phyloP scores from a whole-genome alignment of 2,888 invertebrate species.

The Eristalis tenax region DNA sequence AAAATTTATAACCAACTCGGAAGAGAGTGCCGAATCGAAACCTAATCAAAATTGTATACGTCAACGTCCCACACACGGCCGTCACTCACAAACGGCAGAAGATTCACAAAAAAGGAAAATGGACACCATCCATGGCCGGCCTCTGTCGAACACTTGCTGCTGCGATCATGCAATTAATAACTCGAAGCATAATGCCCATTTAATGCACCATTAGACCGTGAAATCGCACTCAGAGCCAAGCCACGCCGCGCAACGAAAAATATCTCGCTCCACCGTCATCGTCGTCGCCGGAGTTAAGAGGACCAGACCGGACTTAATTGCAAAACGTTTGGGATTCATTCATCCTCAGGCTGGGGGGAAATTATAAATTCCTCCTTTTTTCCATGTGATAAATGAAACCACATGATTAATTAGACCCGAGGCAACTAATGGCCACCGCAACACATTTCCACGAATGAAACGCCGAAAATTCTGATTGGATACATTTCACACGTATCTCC shows the following conservation, averaged over 20 bases:
- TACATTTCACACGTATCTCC: not conserved
- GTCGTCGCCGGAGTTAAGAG: not conserved
- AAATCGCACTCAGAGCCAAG: not conserved
- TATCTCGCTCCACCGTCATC: too few species aligned
- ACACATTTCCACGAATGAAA: not conserved
- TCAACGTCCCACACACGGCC: not conserved
- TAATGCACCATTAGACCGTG: conserved; percentile 58
- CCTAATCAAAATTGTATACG: conserved; percentile 23
- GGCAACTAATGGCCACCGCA: not conserved
- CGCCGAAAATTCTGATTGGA: conserved; percentile 16
- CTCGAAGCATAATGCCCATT: conserved; percentile 50
- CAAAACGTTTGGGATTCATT: conserved; percentile 1
- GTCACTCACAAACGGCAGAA: not conserved
- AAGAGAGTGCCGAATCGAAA: not conserved
- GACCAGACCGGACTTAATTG: not conserved
- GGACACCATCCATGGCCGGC: not conserved
- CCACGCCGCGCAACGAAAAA: not conserved
- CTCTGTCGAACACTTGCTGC: too few species aligned
- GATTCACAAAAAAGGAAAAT: not conserved
- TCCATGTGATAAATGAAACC: conserved; percentile 40
- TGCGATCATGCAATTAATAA: conserved; percentile 47
- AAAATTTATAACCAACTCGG: too few species aligned
- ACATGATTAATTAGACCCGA: conserved; percentile 41
- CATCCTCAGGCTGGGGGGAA: not conserved
- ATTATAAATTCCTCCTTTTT: not conserved